Evolutionary conservation across 2,797 vertebrate genomes (phyloP), one percentile per base, ranked within the genome.

Genomic region (Naso thynnoides): DNA sequence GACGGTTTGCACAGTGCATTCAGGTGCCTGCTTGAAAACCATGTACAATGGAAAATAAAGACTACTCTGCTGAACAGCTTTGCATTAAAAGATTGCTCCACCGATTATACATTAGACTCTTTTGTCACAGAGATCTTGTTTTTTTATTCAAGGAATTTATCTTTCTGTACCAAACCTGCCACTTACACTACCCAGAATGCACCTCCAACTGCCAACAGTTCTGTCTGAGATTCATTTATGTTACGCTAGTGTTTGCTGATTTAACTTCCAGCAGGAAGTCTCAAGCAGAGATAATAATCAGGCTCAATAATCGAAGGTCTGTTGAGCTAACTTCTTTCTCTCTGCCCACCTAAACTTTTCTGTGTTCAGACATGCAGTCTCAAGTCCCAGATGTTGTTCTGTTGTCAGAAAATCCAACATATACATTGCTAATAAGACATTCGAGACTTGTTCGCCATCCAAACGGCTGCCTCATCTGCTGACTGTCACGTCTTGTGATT

Each of bases 1-100:
- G n/a, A 23, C 1, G 39, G 27, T 55, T 14, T 15, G 19, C 10
- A 31, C 47, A 47, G 1, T 66, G 69, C 29, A 6, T 76, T 83
- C 59, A 66, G 60, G 60, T 48, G 39, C 45, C 42, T 52, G 33
- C 18, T 48, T 31, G 14, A 62, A 66, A 57, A 2, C 16, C 50
- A 36, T 50, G 41, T 18, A 50, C 54, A 56, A 50, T 36, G 39
- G 55, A 69, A 59, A 50, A 55, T 48, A 10, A 9, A 38, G 19
- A 3, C 8, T 18, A 19, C 24, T 36, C 53, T 45, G 44, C 10
- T 2, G n/a, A 62, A 36, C 29, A 38, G 33, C 26, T 15, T 60
- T 2, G 0, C 11, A 60, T 38, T 45, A 52, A 1, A 47, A 18
- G 11, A 36, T 1, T 16, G 8, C 18, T 13, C 16, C 1, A 14